Conservation (phyloP, 1,140 invertebrate genomes). For the Whitmania pigra region DNA sequence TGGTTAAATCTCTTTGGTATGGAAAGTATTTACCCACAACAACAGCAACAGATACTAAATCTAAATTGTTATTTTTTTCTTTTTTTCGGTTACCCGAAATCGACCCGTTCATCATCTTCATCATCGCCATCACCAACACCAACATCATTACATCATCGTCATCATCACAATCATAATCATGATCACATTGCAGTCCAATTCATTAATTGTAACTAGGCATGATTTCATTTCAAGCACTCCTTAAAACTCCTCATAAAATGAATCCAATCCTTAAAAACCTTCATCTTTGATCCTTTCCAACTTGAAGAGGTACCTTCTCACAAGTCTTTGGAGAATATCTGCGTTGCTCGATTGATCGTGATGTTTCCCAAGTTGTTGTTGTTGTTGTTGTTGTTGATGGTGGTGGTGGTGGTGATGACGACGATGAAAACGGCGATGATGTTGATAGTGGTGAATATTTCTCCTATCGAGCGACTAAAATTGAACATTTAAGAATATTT, state of each 20-base stretch:
- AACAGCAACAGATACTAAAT: no score
- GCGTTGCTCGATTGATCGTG: constrained; percentile 45
- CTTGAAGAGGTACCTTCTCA: constrained; percentile 40
- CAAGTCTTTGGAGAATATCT: constrained; percentile 40
- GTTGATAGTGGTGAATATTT: neutral
- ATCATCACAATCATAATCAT: constrained; percentile 2
- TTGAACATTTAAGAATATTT: neutral
- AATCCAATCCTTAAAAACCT: constrained; percentile 21
- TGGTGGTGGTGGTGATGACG: neutral
- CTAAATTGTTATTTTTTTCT: no score
- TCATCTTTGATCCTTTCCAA: constrained; percentile 38
- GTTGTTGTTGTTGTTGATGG: neutral
- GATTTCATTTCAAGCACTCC: no score
- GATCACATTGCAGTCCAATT: neutral
- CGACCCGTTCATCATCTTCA: neutral
- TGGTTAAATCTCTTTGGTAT: no score
- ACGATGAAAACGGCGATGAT: no score
- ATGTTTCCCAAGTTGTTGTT: constrained; percentile 35
- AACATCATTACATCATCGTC: constrained; percentile 4
- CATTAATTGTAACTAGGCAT: no score
- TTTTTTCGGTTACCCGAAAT: no score
- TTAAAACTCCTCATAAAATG: no score
- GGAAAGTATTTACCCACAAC: no score
- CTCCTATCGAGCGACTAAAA: neutral
- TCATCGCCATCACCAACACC: neutral